phyloP scores from a whole-genome alignment of 64 coral and sea anemone genomes.

The Pachyseris speciosa region DNA sequence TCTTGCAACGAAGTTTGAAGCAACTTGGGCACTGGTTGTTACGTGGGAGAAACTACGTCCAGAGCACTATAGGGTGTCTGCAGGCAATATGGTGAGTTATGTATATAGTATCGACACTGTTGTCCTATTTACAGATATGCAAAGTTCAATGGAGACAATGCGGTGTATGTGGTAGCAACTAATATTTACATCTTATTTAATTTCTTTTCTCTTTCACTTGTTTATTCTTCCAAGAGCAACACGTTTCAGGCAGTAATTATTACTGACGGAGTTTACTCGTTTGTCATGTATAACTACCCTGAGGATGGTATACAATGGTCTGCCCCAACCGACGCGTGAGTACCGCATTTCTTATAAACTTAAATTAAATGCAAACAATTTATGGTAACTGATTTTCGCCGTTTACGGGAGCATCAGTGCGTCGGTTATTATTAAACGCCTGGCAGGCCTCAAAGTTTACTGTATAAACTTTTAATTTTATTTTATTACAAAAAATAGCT shows the following conservation, averaged over 20 bases:
- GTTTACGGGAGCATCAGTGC: background rate
- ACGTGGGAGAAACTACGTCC: slow-evolving; percentile 44
- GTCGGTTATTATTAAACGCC: background rate
- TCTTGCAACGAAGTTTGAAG: slow-evolving; percentile 23
- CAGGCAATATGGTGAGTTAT: background rate
- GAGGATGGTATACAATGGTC: slow-evolving; percentile 49
- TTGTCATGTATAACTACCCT: slow-evolving; percentile 60
- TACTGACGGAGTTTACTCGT: slow-evolving; percentile 54
- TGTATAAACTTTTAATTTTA: too few species aligned
- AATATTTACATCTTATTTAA: too few species aligned
- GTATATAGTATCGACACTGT: too few species aligned
- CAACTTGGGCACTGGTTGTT: slow-evolving; percentile 57
- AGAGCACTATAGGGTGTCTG: background rate
- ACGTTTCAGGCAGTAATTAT: slow-evolving; percentile 66
- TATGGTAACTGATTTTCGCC: background rate
- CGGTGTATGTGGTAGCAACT: too few species aligned
- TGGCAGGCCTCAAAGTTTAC: background rate
- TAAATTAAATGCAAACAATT: background rate
- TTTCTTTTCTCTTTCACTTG: background rate
- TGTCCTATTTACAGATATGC: too few species aligned
- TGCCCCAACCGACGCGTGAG: slow-evolving; percentile 4
- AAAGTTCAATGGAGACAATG: too few species aligned
- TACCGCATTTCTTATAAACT: background rate
- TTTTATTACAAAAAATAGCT: too few species aligned
- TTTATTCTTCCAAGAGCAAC: slow-evolving; percentile 5